These are phyloP conservation scores for Didymodactylos carnosus DNA, from an alignment of 2,888 invertebrate genomes.

Conservation along the genomic window DNA sequence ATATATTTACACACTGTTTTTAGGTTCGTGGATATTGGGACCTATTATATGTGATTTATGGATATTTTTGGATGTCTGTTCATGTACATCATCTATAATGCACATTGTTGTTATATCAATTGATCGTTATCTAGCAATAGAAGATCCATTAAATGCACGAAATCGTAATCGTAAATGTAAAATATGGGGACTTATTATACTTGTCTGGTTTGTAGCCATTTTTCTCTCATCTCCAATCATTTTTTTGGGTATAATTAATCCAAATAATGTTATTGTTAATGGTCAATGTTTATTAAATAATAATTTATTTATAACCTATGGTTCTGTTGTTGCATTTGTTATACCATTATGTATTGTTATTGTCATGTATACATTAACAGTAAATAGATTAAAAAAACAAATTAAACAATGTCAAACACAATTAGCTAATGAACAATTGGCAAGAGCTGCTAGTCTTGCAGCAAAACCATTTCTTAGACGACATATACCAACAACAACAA, in stretches of 20 bases:
- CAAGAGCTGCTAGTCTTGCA: not conserved
- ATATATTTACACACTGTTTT: not conserved
- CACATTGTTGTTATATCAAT: slow-evolving; percentile 61
- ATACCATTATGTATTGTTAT: slow-evolving; percentile 84
- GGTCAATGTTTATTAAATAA: slow-evolving; percentile 7
- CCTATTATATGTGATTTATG: not conserved
- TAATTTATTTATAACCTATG: slow-evolving; percentile 50
- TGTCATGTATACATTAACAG: slow-evolving; percentile 75
- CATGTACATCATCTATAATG: slow-evolving; percentile 40
- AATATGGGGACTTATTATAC: slow-evolving; percentile 56
- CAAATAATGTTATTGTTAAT: slow-evolving; percentile 37
- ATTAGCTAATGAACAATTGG: not conserved
- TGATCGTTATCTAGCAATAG: slow-evolving; percentile 8
- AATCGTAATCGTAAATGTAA: slow-evolving; percentile 26
- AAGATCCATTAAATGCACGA: slow-evolving; percentile 21
- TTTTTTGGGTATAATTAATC: slow-evolving; percentile 39
- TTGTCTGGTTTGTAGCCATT: slow-evolving; percentile 70
- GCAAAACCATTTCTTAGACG: not conserved
- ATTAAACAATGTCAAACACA: slow-evolving; percentile 3
- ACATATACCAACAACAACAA: not conserved
- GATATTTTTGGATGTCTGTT: slow-evolving; percentile 39
- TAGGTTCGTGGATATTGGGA: slow-evolving; percentile 6
- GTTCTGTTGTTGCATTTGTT: slow-evolving; percentile 82
- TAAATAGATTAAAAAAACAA: slow-evolving; percentile 42
- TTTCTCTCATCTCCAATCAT: slow-evolving; percentile 36